Percentiles rank a stretch among this genome's conserved stretches.
Evolutionary conservation across 2,888 invertebrate species (phyloP).

Genomic region (Shargacucullia verbasci): DNA sequence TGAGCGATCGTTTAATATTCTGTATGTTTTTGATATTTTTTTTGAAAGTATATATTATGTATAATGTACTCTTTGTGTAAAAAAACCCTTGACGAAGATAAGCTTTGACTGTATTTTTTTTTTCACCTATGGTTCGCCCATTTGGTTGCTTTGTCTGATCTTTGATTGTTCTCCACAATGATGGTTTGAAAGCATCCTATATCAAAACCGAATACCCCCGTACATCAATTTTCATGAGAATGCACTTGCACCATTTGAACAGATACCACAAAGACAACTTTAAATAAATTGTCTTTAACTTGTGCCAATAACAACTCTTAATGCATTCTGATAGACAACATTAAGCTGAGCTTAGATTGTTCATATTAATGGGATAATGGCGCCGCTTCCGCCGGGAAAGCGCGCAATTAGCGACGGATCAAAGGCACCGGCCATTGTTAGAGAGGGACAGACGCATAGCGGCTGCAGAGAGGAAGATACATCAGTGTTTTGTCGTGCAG

Average conservation of each 20-base stretch:
- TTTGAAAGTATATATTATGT: too few species aligned
- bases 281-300: background rate
- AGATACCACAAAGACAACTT: background rate
- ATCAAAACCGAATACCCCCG: too few species aligned
- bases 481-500: constrained; percentile 14
- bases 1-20: too few species aligned
- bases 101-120: too few species aligned
- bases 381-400: constrained; percentile 62
- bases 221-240: too few species aligned
- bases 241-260: background rate
- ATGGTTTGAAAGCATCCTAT: too few species aligned
- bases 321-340: constrained; percentile 7
- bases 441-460: constrained; percentile 20
- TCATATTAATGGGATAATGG: constrained; percentile 62
- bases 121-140: too few species aligned
- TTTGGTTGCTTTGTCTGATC: too few species aligned
- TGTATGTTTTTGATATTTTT: too few species aligned
- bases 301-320: constrained; percentile 4
- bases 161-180: too few species aligned
- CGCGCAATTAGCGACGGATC: constrained; percentile 61
- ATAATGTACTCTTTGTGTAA: too few species aligned
- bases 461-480: constrained; percentile 1
- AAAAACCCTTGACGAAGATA: too few species aligned
- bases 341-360: constrained; percentile 33
- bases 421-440: constrained; percentile 55